These are phyloP conservation scores for Pocillopora meandrina DNA, from an alignment of 92 coral and sea anemone species.

Conservation along the genomic window DNA sequence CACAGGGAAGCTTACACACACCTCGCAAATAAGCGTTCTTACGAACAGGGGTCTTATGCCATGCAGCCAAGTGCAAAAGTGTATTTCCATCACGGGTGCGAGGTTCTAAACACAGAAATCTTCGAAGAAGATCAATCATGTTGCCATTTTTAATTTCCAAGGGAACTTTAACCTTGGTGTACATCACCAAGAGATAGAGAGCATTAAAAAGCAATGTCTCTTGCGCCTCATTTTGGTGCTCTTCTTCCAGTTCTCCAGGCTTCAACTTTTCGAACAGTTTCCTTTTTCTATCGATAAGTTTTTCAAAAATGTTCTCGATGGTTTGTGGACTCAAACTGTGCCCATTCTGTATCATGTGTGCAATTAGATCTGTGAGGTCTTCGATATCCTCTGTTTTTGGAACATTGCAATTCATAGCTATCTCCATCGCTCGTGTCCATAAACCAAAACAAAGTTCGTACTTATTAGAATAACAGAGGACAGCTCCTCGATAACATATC, in stretches of 20 bases:
- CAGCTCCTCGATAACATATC: constrained; percentile 69
- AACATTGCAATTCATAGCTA: constrained; percentile 56
- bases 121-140: constrained; percentile 31
- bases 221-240: constrained; percentile 25
- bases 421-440: constrained; percentile 70
- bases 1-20: constrained; percentile 58
- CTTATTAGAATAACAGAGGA: constrained; percentile 58
- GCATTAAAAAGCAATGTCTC: constrained; percentile 54
- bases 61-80: constrained; percentile 62
- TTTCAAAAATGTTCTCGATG: constrained; percentile 48
- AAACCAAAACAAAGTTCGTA: constrained; percentile 56
- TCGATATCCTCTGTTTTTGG: constrained; percentile 57
- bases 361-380: constrained; percentile 61
- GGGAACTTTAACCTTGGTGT: constrained; percentile 35
- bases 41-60: constrained; percentile 52
- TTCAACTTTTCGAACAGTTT: not conserved
- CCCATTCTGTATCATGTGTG: constrained; percentile 65
- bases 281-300: constrained; percentile 43
- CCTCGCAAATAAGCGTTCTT: constrained; percentile 61
- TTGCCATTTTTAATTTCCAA: constrained; percentile 28
- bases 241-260: not conserved
- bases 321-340: constrained; percentile 41
- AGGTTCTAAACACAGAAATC: constrained; percentile 61
- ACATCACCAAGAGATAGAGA: constrained; percentile 58
- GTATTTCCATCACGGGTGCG: constrained; percentile 58